Conservation (phyloP, 2,888 invertebrate genomes). For the Mesoligia furuncula region DNA sequence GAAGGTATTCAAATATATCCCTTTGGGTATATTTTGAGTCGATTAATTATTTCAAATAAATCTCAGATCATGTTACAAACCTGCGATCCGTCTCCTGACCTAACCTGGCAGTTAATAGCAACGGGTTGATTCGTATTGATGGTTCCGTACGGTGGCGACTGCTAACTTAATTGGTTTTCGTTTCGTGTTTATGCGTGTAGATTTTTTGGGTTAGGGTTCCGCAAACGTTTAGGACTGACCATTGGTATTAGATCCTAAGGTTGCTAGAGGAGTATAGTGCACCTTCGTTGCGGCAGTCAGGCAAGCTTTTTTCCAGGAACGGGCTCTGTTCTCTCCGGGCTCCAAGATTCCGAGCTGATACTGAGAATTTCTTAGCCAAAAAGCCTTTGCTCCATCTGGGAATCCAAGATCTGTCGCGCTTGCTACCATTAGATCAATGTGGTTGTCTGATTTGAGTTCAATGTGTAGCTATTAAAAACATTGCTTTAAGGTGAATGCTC, state of each 20-base stretch:
- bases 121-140: constrained; percentile 80
- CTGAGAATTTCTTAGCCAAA: too few relatives aligned
- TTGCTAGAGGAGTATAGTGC: too few relatives aligned
- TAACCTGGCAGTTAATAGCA: constrained; percentile 75
- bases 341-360: too few relatives aligned
- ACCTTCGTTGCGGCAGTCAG: too few relatives aligned
- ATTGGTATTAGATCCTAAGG: background rate
- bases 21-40: too few relatives aligned
- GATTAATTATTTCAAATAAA: too few relatives aligned
- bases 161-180: constrained; percentile 80
- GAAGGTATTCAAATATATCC: too few relatives aligned
- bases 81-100: constrained; percentile 62
- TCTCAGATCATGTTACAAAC: background rate
- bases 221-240: background rate
- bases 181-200: constrained; percentile 71
- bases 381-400: background rate
- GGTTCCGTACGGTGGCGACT: constrained; percentile 74
- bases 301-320: too few relatives aligned
- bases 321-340: too few relatives aligned
- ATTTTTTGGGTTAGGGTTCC: constrained; percentile 61
- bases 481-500: too few relatives aligned
- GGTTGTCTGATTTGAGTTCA: background rate
- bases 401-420: background rate
- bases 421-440: background rate
- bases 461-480: background rate